Conservation (phyloP, 2,888 invertebrate genomes). For the Automeris io region DNA sequence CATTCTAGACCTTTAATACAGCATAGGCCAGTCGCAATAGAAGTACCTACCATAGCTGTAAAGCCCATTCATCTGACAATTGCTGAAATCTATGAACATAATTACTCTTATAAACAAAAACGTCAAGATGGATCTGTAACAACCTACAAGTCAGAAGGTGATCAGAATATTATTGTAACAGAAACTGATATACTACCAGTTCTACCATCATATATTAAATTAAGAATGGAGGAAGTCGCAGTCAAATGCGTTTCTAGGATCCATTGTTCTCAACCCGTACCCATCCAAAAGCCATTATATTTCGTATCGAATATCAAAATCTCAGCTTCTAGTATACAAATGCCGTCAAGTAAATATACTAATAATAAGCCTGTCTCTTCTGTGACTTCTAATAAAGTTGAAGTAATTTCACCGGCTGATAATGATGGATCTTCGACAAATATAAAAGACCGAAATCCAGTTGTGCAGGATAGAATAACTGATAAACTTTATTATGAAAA, state of each 20-base stretch:
- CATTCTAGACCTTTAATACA: not conserved
- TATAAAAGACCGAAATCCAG: too few species aligned
- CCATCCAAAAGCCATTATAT: too few species aligned
- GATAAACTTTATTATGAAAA: too few species aligned
- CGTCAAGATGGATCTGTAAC: conserved; percentile 21
- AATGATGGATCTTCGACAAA: too few species aligned
- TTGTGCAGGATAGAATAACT: too few species aligned
- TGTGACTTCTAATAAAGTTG: too few species aligned
- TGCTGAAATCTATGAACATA: conserved; percentile 14
- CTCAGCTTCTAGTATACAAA: too few species aligned
- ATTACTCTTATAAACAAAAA: conserved; percentile 32
- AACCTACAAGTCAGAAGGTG: conserved; percentile 23
- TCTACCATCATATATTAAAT: conserved; percentile 21
- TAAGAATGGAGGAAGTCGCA: conserved; percentile 24
- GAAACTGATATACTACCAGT: conserved; percentile 19
- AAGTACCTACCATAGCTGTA: not conserved
- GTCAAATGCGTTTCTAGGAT: conserved; percentile 12
- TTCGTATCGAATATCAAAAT: too few species aligned
- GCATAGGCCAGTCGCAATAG: not conserved
- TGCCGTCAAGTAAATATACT: too few species aligned
- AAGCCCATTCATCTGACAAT: conserved; percentile 5
- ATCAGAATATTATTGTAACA: conserved; percentile 22
- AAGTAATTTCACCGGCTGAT: too few species aligned
- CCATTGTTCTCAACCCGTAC: conserved; percentile 1
- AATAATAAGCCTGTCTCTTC: too few species aligned